A percentile compares a stretch with the other conserved stretches of the same genome.
phyloP scores from a whole-genome alignment of 1,140 invertebrate genomes.

The Drosophila sucinea region DNA sequence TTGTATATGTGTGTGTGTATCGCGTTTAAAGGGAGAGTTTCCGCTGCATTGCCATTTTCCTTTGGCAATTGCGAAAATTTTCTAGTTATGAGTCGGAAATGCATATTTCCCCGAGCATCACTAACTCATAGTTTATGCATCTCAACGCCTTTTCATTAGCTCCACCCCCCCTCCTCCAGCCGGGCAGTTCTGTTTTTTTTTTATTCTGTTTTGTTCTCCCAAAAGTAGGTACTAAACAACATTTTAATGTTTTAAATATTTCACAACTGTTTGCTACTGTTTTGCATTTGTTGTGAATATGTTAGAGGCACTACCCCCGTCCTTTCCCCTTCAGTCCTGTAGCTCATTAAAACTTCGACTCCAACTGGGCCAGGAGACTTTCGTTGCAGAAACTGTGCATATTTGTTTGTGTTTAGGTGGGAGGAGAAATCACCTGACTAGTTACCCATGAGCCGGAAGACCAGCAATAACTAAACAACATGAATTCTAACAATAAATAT shows the following conservation, averaged over 20 bases:
- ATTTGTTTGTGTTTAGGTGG: constrained; percentile 2
- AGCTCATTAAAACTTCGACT: constrained; percentile 69
- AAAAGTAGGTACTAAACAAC: constrained; percentile 56
- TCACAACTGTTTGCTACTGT: constrained; percentile 37
- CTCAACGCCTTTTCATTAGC: constrained; percentile 69
- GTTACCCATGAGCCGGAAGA: neutral
- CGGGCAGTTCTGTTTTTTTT: neutral
- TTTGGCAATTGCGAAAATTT: constrained; percentile 56
- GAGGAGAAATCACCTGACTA: neutral
- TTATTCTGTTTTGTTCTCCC: constrained; percentile 12
- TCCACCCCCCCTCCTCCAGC: neutral
- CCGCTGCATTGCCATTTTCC: constrained; percentile 34
- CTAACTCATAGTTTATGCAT: constrained; percentile 71
- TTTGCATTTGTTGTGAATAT: neutral
- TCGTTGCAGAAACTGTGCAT: constrained; percentile 26
- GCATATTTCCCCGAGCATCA: constrained; percentile 64
- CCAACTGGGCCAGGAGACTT: constrained; percentile 43
- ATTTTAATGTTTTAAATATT: constrained; percentile 75
- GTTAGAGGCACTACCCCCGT: neutral
- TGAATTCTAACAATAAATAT: neutral
- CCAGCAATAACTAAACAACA: neutral
- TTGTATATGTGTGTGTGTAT: constrained; percentile 23
- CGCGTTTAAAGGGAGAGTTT: constrained; percentile 56
- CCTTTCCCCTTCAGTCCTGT: constrained; percentile 34
- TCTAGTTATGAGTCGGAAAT: constrained; percentile 53